A percentile compares a stretch with the other conserved stretches of the same genome.
Evolutionary conservation across 2,888 invertebrate genomes (phyloP).

Genomic region (Conchocele bisecta): DNA sequence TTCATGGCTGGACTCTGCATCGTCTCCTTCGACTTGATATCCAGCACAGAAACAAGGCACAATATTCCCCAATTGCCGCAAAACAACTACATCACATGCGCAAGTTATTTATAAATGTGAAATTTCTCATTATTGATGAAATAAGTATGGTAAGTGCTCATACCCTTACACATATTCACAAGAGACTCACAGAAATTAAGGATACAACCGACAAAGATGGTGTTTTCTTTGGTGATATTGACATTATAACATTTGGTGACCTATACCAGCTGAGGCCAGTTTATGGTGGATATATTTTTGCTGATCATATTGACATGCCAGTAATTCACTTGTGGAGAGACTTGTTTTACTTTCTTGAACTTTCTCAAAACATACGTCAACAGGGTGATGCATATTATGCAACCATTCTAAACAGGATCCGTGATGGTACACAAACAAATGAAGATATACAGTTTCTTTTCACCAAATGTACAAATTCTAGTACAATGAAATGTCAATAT

Average conservation of each 20-base stretch:
- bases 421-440: background rate
- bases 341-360: background rate
- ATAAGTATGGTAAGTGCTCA: constrained; percentile 12
- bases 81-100: background rate
- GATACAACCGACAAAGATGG: background rate
- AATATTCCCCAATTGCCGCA: background rate
- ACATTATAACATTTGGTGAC: constrained; percentile 5
- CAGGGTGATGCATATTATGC: constrained; percentile 1
- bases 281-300: background rate
- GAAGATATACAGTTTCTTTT: background rate
- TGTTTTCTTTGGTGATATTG: background rate
- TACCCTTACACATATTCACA: constrained; percentile 11
- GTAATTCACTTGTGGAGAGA: constrained; percentile 11
- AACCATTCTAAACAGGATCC: background rate
- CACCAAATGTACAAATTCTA: background rate
- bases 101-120: background rate
- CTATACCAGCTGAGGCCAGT: background rate
- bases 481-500: background rate
- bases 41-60: constrained; percentile 2
- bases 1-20: constrained; percentile 16
- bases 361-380: background rate
- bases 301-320: background rate
- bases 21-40: constrained; percentile 1
- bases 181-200: constrained; percentile 1
- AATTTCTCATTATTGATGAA: constrained; percentile 5